Evolutionary conservation across 2,888 invertebrate genomes (phyloP), one percentile per base, ranked within the genome.

Genomic region (Epistrophe grossulariae): DNA sequence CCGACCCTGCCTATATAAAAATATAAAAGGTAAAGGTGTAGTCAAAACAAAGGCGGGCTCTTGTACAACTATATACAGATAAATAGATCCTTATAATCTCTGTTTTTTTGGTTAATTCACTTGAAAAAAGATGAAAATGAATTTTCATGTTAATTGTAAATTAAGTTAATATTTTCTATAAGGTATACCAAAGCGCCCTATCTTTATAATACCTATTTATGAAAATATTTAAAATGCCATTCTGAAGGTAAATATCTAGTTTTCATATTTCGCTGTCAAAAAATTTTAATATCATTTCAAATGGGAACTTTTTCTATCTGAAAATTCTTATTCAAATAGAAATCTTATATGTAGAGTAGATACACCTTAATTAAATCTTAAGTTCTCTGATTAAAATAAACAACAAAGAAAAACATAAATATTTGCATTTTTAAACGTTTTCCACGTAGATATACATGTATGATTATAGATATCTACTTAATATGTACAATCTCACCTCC

Each of bases 401-500:
- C 66, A 68, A 68, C 19, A 68, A 68, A 45, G 55, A 55, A 66
- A 68, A 62, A 68, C 68, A 68, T 68, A 68, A 68, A 50, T 68
- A 50, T 50, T 68, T 68, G 50, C 50, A 68, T 50, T 50, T 35
- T 66, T 11, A 66, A 68, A 68, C 15, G 35, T 50, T 68, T 40
- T 35, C 35, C 35, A 35, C 35, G 35, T 35, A 43, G 1, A 62
- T 9, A 13, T 24, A 28, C 10, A 9, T 8, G 6, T 11, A 48
- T n/a, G 11, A 24, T 24, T 24, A 3, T 31, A 31, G 9, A 45
- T 43, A 1, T 28, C 2, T 28, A 10, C 31, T n/a, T n/a, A n/a
- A 3, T 66, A 11, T 52, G 7, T 52, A 55, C n/a, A 40, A 2
- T 55, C 74, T 68, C 35, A 85, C 85, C 85, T 82, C 85, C 85